Base-by-base conservation (phyloP, 2,888 invertebrate species). In the Himalopsyche anomala region DNA sequence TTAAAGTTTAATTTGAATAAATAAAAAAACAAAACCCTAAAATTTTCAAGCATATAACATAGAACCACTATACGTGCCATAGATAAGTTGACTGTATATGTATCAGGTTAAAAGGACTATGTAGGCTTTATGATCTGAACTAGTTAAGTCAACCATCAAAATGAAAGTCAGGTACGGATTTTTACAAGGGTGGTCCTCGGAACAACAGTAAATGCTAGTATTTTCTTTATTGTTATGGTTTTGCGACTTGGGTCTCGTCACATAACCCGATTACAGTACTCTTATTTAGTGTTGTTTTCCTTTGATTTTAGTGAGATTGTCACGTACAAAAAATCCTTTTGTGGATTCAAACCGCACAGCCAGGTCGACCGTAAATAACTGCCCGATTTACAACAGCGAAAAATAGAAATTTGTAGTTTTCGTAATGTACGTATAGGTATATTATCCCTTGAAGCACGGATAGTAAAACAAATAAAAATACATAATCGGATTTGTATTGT, bases 161-260 rank as follows among this genome's bases (percentile, higher is more conserved):
- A 62, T 62, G 62, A 28, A 62, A 62, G 62, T 62, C 28, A 62
- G 51, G 62, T 62, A n/a, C 19, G 62, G 28, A 28, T 28, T 62
- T 62, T 62, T 28, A 62, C 62, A 62, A 62, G 62, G 62, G 62
- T 19, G 8, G 11, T 28, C 28, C 28, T 4, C 19, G 28, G 6
- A 62, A 62, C 28, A 62, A 62, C 62, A 9, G 62, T 62, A 28
- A 28, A 19, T 62, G 28, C 11, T 19, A 62, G n/a, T 62, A 56
- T 62, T 19, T 62, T 62, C 19, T 62, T 62, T 62, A 56, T 19
- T 56, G 56, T 56, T 17, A 62, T 28, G 28, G 62, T 62, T 28
- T 62, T 62, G 62, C 62, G 19, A 62, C 28, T 62, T 28, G 19
- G 19, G 8, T 62, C 62, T 11, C 62, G 28, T 62, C 19, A 19